phyloP scores from a whole-genome alignment of 2,888 invertebrate species.

The Encarsia formosa region DNA sequence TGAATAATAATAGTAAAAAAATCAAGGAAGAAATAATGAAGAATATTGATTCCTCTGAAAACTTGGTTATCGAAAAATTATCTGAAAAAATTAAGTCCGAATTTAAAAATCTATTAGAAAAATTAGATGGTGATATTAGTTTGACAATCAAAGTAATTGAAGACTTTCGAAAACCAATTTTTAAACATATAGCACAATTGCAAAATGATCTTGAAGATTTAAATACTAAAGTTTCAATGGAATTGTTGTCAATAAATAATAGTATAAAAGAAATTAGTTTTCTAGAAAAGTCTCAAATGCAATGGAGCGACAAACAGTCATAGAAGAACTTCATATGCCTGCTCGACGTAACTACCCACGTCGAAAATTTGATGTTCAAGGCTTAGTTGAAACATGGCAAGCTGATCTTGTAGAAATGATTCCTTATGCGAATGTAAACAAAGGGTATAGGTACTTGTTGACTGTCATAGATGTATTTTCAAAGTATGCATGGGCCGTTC shows the following conservation, averaged over 20 bases:
- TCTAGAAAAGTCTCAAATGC: neutral
- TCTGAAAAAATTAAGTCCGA: neutral
- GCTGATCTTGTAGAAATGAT: no score
- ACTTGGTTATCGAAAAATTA: neutral
- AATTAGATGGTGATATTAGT: neutral
- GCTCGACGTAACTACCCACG: no score
- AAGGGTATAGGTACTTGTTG: no score
- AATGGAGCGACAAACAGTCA: neutral
- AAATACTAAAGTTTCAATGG: neutral
- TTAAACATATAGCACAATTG: no score
- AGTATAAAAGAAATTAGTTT: neutral
- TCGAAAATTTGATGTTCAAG: no score
- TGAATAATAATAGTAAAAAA: no score
- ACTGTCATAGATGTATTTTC: constrained; percentile 47
- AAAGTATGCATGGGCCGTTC: constrained; percentile 38
- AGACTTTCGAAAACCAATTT: no score
- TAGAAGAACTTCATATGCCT: constrained; percentile 33
- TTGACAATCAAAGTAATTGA: neutral
- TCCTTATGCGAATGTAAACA: no score
- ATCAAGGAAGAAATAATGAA: no score
- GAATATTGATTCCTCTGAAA: neutral
- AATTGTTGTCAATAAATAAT: neutral
- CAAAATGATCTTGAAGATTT: neutral
- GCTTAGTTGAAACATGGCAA: no score
- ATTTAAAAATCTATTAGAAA: neutral